Conservation (phyloP, 2,888 invertebrate species). For the Luperina nickerlii region DNA sequence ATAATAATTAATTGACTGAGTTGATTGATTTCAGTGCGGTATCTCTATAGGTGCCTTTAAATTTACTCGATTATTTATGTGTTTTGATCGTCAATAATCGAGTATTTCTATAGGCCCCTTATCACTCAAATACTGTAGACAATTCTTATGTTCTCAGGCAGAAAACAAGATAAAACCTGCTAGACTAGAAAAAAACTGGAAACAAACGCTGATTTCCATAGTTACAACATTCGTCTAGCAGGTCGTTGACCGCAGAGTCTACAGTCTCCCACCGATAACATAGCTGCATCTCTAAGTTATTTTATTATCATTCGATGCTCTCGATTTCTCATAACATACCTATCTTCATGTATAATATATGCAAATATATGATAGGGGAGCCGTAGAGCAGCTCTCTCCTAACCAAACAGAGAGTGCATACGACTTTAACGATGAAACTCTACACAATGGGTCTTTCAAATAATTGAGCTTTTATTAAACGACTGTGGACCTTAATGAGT, state of each 20-base stretch:
- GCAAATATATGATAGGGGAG: constrained; percentile 50
- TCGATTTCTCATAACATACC: constrained; percentile 36
- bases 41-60: background rate
- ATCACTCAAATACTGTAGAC: background rate
- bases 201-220: constrained; percentile 16
- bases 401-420: constrained; percentile 59
- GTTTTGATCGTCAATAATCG: background rate
- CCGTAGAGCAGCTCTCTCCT: constrained; percentile 58
- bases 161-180: background rate
- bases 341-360: constrained; percentile 46
- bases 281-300: constrained; percentile 19
- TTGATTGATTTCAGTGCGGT: too few relatives aligned
- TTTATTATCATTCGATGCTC: constrained; percentile 24
- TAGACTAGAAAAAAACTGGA: constrained; percentile 9
- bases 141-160: background rate
- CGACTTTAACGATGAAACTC: constrained; percentile 60
- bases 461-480: constrained; percentile 41
- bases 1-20: background rate
- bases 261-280: constrained; percentile 18
- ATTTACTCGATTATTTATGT: too few relatives aligned
- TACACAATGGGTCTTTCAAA: constrained; percentile 58
- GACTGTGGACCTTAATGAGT: constrained; percentile 37
- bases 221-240: background rate
- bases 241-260: constrained; percentile 21
- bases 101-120: background rate